A percentile compares a stretch with the other conserved stretches of the same genome.
Conservation (phyloP, 1,140 invertebrate genomes). For the Conus ventricosus region DNA sequence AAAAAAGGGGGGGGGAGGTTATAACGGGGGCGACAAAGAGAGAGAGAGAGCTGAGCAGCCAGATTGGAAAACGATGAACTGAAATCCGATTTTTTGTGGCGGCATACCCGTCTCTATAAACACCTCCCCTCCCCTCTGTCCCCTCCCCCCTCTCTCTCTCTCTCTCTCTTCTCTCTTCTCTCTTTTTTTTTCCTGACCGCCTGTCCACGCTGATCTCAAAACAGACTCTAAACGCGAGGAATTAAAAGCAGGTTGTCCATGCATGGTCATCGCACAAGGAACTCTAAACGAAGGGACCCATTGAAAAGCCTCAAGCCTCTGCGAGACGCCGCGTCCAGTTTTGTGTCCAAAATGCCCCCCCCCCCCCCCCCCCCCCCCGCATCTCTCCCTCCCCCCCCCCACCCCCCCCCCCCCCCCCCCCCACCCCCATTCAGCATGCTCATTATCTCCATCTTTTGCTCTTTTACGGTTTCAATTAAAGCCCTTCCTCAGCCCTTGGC, state of each 20-base stretch:
- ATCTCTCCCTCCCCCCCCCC: not conserved
- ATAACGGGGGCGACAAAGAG: not conserved
- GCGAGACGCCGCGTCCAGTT: not conserved
- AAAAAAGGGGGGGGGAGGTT: not conserved
- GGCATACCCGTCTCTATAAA: not conserved
- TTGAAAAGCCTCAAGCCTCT: not conserved
- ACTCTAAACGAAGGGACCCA: not conserved
- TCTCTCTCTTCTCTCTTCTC: no score
- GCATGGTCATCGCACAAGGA: not conserved
- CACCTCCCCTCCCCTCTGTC: not conserved
- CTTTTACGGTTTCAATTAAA: conserved; percentile 13
- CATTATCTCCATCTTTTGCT: conserved; percentile 28
- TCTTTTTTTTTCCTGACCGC: no score
- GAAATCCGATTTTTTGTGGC: not conserved
- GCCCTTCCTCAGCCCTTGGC: not conserved
- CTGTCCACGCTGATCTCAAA: not conserved
- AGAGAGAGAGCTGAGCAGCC: not conserved
- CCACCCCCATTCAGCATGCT: not conserved
- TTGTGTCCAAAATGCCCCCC: not conserved
- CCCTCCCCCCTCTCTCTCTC: no score
- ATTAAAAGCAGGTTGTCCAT: not conserved
- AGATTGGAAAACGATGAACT: conserved; percentile 14
- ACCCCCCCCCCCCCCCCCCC: not conserved
- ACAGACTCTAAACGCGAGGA: not conserved
- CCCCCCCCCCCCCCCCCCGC: not conserved